Base-by-base conservation (phyloP, 2,113 vertebrate genomes). In the Nicator chloris region DNA sequence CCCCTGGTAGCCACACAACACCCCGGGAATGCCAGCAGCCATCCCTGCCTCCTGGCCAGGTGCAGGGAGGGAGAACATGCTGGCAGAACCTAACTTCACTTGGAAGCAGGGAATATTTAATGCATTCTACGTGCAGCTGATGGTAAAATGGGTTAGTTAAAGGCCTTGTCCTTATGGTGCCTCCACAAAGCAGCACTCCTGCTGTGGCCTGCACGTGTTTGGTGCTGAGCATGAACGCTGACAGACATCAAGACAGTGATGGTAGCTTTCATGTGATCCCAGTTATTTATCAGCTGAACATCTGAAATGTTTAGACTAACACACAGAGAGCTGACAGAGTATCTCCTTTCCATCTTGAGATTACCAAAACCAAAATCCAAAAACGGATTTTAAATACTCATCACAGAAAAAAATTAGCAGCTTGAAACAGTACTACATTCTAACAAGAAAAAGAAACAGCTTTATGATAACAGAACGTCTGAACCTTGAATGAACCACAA, bases 1-100 rank as follows among this genome's bases (percentile, higher is more conserved):
- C 96, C 94, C 88, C 96, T 95, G 96, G 95, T 86, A 96, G 95
- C 72, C 86, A 91, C 65, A 90, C 24, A 60, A 27, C 45, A 60
- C 0, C 78, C 35, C 26, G 21, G 80, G 69, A 95, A 90, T 54
- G 84, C 84, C 50, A 50, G 3, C 84, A 69, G 76, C 82, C 93
- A 88, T 63, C 60, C 71, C 75, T 91, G 92, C 82, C 84, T 68
- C 42, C 64, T 3, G 49, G 91, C 57, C 70, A 90, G 81, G 27
- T 4, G 59, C 24, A 24, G 30, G 28, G 4, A 96, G 51, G 40
- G 42, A 90, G 85, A 56, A 69, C 63, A 37, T 1, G n/a, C 85
- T 45, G 47, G 33, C 87, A 81, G 35, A 90, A 63, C 19, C 11
- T 4, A 26, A 42, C 30, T 69, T 76, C 64, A 17, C 50, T 30